Conservation (phyloP, 2,113 vertebrate species). For the Aegotheles bennettii region DNA sequence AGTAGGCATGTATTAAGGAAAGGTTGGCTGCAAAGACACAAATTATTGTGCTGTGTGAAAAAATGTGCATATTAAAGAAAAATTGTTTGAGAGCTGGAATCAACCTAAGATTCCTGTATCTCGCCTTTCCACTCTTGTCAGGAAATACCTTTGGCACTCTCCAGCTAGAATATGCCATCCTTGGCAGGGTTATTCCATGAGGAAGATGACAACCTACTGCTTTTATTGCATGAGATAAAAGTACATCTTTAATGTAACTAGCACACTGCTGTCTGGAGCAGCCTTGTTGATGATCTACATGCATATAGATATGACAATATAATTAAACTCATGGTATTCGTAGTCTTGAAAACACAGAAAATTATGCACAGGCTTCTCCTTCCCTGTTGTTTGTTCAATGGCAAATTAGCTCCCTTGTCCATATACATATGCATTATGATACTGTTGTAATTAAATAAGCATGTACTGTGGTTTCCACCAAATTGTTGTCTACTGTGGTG, state of each 20-base stretch:
- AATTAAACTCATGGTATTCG: conserved; percentile 20
- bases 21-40: neutral
- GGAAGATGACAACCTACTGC: neutral
- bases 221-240: neutral
- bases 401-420: conserved; percentile 23
- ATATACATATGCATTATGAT: neutral
- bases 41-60: neutral
- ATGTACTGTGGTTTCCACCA: neutral
- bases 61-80: neutral
- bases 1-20: neutral
- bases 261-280: neutral
- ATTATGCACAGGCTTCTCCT: conserved; percentile 8
- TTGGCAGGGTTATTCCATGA: neutral
- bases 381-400: neutral
- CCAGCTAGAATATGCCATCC: neutral
- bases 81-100: neutral
- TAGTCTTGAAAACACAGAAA: neutral
- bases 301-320: neutral
- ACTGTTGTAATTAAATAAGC: conserved; percentile 8
- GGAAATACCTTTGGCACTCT: neutral
- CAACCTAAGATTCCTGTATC: neutral
- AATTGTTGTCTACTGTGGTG: neutral
- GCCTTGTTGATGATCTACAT: neutral
- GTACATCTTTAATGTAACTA: neutral
- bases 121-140: neutral